Conservation (phyloP, 2,797 vertebrate species). For the Pempheris klunzingeri region DNA sequence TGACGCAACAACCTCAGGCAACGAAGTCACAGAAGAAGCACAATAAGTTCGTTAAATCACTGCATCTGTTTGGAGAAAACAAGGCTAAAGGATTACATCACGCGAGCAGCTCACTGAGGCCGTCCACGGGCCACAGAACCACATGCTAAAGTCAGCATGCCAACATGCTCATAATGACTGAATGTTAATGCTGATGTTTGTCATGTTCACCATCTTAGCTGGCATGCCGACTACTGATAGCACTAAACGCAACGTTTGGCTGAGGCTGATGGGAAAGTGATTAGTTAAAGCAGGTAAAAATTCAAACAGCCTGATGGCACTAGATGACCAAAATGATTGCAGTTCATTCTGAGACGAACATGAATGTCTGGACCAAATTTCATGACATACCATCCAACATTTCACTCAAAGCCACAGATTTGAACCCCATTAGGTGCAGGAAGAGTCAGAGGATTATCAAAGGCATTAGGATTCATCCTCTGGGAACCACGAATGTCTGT, state of each 20-base stretch:
- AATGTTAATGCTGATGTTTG: neutral
- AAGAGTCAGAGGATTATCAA: neutral
- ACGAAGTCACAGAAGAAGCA: neutral
- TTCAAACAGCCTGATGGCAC: neutral
- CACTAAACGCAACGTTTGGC: too few species aligned
- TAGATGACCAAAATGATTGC: neutral
- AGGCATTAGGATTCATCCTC: neutral
- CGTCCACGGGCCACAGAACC: neutral
- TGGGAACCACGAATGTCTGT: neutral
- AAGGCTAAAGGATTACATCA: neutral
- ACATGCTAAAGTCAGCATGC: neutral
- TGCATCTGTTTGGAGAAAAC: neutral
- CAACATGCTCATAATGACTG: too few species aligned
- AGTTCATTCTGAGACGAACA: neutral
- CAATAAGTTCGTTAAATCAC: neutral
- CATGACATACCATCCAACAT: neutral
- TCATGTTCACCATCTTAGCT: neutral
- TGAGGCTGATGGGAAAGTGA: neutral
- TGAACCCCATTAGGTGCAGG: neutral
- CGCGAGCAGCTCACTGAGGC: neutral
- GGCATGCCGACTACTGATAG: neutral
- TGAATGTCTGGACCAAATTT: neutral
- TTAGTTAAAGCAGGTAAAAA: neutral
- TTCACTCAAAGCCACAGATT: neutral
- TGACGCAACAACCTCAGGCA: neutral